A percentile compares a stretch with the other conserved stretches of the same genome.
Conservation (phyloP, 2,797 vertebrate species). For the Sandelia bainsii region DNA sequence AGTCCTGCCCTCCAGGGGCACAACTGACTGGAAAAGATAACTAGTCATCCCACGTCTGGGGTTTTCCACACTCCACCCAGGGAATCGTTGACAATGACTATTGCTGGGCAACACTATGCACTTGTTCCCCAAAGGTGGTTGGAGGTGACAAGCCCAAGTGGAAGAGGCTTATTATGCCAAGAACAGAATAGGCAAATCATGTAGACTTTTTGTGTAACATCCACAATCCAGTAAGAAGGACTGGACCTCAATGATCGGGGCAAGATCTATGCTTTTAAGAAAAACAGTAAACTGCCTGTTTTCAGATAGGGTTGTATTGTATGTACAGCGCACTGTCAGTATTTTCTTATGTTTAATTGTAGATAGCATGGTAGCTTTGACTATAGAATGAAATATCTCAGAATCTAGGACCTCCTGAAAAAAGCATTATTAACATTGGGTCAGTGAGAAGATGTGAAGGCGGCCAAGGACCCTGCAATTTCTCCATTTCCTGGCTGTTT, state of each 20-base stretch:
- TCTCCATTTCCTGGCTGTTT: neutral
- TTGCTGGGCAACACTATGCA: slow-evolving; percentile 34
- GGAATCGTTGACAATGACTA: slow-evolving; percentile 40
- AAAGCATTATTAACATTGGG: neutral
- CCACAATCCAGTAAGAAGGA: neutral
- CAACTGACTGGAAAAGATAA: slow-evolving; percentile 20
- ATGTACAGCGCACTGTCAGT: neutral
- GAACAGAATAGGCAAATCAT: neutral
- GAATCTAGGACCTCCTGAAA: neutral
- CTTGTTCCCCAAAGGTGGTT: slow-evolving; percentile 14
- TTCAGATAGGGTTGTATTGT: slow-evolving; percentile 1
- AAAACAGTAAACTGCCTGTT: neutral
- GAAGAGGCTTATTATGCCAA: slow-evolving; percentile 5
- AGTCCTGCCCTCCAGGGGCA: neutral
- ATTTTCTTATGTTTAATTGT: slow-evolving; percentile 6
- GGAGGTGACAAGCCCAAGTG: slow-evolving; percentile 16
- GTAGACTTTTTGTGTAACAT: neutral
- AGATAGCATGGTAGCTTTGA: neutral
- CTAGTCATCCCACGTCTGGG: slow-evolving; percentile 11
- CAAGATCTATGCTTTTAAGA: neutral
- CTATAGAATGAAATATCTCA: neutral
- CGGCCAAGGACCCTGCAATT: neutral
- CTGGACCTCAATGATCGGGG: neutral
- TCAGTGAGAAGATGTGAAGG: neutral
- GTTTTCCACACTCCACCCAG: slow-evolving; percentile 25